A percentile compares a stretch with the other conserved stretches of the same genome.
These are phyloP conservation scores for Heterocephalus glaber DNA, from an alignment of 2,113 vertebrate genomes.

Conservation along the genomic window DNA sequence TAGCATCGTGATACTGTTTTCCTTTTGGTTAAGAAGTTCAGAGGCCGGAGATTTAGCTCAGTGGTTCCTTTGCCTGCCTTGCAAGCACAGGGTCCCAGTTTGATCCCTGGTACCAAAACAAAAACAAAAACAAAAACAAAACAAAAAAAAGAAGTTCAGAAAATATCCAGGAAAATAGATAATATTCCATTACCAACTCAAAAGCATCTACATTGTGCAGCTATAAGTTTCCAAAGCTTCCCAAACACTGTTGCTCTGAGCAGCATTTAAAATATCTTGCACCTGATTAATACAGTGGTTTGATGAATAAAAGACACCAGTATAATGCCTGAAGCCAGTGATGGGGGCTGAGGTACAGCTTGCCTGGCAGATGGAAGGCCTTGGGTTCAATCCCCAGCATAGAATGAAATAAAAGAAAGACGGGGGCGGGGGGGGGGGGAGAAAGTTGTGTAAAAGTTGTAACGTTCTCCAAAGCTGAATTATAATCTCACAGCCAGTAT, in stretches of 20 bases:
- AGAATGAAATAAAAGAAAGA: background rate
- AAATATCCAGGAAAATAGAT: background rate
- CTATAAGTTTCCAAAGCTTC: background rate
- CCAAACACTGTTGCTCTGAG: background rate
- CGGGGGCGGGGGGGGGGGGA: fast-evolving
- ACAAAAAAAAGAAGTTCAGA: background rate
- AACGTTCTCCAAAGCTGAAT: background rate
- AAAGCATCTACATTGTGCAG: background rate
- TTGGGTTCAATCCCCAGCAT: background rate
- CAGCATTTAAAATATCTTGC: background rate
- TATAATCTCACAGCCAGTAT: background rate
- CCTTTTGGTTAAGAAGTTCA: background rate
- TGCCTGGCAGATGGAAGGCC: background rate
- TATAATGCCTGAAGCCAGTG: background rate
- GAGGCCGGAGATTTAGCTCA: background rate
- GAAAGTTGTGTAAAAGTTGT: background rate
- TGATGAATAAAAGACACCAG: slow-evolving; percentile 15
- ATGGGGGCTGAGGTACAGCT: background rate
- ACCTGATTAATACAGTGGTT: background rate
- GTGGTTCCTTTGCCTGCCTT: too few species aligned
- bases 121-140: too few species aligned
- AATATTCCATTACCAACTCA: background rate
- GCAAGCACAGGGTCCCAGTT: too few species aligned
- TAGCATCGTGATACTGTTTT: background rate
- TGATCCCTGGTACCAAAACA: too few species aligned